These are phyloP conservation scores for Seriola rivoliana DNA, from an alignment of 2,113 vertebrate species.

Conservation along the genomic window DNA sequence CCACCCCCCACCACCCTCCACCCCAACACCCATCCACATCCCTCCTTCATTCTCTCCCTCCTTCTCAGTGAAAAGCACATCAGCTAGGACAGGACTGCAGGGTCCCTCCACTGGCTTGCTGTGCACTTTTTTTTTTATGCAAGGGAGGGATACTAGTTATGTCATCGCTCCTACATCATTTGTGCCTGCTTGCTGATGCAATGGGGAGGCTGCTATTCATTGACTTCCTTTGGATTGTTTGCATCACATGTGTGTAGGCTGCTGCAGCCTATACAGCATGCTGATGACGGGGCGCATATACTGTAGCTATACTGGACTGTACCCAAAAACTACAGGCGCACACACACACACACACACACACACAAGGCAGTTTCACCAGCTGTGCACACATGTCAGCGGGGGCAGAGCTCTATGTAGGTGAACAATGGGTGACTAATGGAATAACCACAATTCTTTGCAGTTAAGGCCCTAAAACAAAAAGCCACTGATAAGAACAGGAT, in stretches of 20 bases:
- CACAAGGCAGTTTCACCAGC: slow-evolving; percentile 24
- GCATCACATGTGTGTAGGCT: slow-evolving; percentile 63
- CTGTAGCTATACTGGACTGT: slow-evolving; percentile 2
- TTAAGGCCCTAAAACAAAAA: background rate
- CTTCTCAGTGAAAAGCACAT: slow-evolving; percentile 70
- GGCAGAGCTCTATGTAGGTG: slow-evolving; percentile 10
- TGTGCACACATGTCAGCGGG: slow-evolving; percentile 36
- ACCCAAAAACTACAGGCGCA: slow-evolving; percentile 3
- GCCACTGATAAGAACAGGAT: background rate
- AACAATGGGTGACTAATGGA: slow-evolving; percentile 23
- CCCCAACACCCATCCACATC: slow-evolving; percentile 30
- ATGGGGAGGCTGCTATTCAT: slow-evolving; percentile 51
- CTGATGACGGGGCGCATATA: slow-evolving; percentile 6
- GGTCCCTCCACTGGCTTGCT: slow-evolving; percentile 65
- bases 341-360: background rate
- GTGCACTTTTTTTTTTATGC: slow-evolving; percentile 65
- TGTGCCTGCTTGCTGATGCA: slow-evolving; percentile 56
- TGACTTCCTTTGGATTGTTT: slow-evolving; percentile 56
- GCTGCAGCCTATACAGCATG: slow-evolving; percentile 42
- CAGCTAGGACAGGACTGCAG: slow-evolving; percentile 78
- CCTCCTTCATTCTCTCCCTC: slow-evolving; percentile 51
- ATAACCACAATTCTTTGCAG: background rate
- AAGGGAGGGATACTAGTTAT: slow-evolving; percentile 78
- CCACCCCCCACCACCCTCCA: background rate
- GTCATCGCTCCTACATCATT: slow-evolving; percentile 75